Conservation (phyloP, 2,888 invertebrate genomes). For the Neria commutata region DNA sequence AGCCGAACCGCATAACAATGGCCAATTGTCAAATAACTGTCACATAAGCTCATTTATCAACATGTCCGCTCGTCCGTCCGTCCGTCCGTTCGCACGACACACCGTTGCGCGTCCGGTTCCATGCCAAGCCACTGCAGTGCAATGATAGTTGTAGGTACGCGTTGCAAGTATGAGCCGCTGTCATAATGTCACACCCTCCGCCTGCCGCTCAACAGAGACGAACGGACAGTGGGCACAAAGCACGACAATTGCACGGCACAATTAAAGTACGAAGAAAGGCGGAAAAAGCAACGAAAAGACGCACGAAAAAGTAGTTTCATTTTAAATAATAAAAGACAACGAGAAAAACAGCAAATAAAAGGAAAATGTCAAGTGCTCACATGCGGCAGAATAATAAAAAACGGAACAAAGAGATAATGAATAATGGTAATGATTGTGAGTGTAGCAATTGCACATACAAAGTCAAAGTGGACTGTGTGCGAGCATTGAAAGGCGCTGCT, state of each 20-base stretch:
- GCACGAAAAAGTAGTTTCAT: background rate
- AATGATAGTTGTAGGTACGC: slow-evolving; percentile 13
- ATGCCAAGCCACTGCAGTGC: no score
- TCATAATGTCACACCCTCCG: no score
- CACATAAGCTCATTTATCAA: slow-evolving; percentile 48
- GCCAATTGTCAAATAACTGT: slow-evolving; percentile 51
- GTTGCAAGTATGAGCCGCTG: no score
- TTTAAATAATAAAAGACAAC: background rate
- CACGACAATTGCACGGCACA: slow-evolving; percentile 10
- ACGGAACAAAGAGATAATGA: background rate
- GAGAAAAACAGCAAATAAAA: background rate
- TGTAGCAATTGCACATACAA: no score
- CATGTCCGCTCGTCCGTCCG: slow-evolving; percentile 12
- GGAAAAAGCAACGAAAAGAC: background rate
- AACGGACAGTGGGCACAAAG: background rate
- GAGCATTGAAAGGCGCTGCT: no score
- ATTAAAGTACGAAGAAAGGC: slow-evolving; percentile 6
- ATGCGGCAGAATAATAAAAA: background rate
- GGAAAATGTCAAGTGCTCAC: background rate
- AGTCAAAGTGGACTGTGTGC: no score
- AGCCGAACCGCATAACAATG: slow-evolving; percentile 40
- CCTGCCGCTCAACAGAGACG: no score
- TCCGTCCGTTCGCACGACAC: no score
- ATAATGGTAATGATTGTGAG: no score
- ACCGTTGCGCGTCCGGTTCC: no score